Base-by-base conservation (phyloP, 2,888 invertebrate genomes). In the Petrophora chlorosata region DNA sequence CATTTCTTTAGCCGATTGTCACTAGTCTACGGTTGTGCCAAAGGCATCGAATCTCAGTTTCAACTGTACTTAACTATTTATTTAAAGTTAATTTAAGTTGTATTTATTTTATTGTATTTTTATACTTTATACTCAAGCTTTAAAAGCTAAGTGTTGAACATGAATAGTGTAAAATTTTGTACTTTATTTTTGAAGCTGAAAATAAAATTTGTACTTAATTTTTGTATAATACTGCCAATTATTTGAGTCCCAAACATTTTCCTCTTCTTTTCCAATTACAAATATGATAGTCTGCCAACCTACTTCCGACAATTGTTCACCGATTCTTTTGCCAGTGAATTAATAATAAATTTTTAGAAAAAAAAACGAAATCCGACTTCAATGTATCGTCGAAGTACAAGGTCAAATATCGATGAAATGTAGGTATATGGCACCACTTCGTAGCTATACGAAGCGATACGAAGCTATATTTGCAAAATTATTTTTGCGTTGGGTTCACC, bases 1-100 rank as follows among this genome's bases (percentile, higher is more conserved):
- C 44, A 36, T 36, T 44, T 42, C 57, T 44, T 48, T 53, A 59
- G 38, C 32, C 54, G 65, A 62, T 73, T 42, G 28, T 42, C 19
- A 22, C 79, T 85, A 85, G 85, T 85, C 81, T 73, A 65, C 48
- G 66, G 64, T 69, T 70, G 82, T 82, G 87, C 85, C 87, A 85
- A 85, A 85, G 85, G 86, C 86, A 81, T 78, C 53, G 81, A 85
- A 86, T 87, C 87, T 87, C 89, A 67, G 43, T 44, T 54, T 48
- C 71, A 65, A 67, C 62, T 70, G 35, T 46, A 40, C 15, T 36
- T n/a, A n/a, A n/a, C 25, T 43, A 70, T 64, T 56, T 48, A 57
- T 61, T 58, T 61, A 5, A 44, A 47, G 10, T 62, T 67, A n/a
- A n/a, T n/a, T 60, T 67, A 61, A 56, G 52, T 65, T 60, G n/a